Base-by-base conservation (phyloP, 1,140 invertebrate species). In the Drosophila nasuta region DNA sequence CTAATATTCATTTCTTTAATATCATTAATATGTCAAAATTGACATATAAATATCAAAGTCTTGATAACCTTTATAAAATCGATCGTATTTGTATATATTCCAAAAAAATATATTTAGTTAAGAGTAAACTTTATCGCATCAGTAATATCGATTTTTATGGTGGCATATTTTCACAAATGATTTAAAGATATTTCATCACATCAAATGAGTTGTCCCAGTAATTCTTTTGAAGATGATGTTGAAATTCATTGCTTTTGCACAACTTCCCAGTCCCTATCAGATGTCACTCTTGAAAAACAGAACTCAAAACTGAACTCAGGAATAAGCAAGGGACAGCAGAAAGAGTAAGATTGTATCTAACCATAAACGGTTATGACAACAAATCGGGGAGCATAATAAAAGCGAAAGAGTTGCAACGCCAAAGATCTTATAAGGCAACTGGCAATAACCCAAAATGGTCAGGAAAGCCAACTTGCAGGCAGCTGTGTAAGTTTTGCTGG, bases 361-460 rank as follows among this genome's bases (percentile, higher is more conserved):
- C 83, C 80, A 88, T 88, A 89, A 80, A 88, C 77, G 83, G 83
- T 25, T 25, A 54, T 38, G 52, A 35, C 74, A 64, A 46, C 67
- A 69, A 74, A 74, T 68, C 71, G 43, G n/a, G 51, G 43, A n/a
- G 48, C 62, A 82, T 77, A 80, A 74, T 85, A 85, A 85, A 85
- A 85, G 77, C 81, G 70, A 82, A 73, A 87, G 79, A 87, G 52
- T 57, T 58, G 64, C 38, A 45, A 62, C 28, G 46, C 41, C 51
- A 38, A 11, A 38, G 67, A 64, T 56, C 79, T 28, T 82, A 87
- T 77, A 87, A 75, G 83, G 83, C 67, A 88, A 82, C 83, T 80
- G 83, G 83, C 77, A 69, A 72, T 63, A 71, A 49, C 81, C 83
- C 73, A 88, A 88, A 89, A 88, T 88, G 83, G 83, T 73, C 83